phyloP scores from a whole-genome alignment of 2,888 invertebrate genomes.

The Caenorhabditis sinica region DNA sequence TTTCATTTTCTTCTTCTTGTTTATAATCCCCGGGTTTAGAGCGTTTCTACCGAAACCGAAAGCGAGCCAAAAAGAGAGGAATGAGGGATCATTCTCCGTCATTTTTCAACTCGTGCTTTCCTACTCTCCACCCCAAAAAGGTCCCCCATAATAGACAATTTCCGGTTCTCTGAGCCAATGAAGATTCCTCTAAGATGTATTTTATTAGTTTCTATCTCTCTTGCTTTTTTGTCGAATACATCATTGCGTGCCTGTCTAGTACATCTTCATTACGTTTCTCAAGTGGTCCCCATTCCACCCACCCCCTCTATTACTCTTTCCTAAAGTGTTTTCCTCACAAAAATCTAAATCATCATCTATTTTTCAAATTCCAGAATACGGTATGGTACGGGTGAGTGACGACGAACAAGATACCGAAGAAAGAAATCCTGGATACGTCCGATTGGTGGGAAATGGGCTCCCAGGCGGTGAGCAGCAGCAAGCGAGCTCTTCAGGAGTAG shows the following conservation, averaged over 20 bases:
- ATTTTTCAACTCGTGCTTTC: constrained; percentile 19
- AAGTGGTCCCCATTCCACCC: constrained; percentile 14
- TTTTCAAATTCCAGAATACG: constrained; percentile 25
- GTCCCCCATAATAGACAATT: constrained; percentile 48
- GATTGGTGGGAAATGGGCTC: constrained; percentile 43
- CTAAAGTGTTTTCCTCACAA: neutral
- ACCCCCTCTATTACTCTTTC: constrained; percentile 1
- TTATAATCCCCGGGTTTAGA: constrained; percentile 32
- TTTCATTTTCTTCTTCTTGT: no score
- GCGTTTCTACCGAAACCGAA: constrained; percentile 1
- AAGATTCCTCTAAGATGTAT: neutral
- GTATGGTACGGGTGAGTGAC: constrained; percentile 54
- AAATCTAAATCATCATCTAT: neutral
- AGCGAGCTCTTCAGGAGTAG: constrained; percentile 25
- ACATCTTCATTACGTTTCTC: constrained; percentile 49
- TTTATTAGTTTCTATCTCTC: constrained; percentile 37
- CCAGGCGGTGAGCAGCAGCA: constrained; percentile 58
- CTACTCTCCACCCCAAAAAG: neutral
- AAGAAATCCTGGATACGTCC: neutral
- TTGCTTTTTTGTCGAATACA: neutral
- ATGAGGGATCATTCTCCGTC: constrained; percentile 39
- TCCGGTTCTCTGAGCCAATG: constrained; percentile 42
- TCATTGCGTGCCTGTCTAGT: constrained; percentile 55
- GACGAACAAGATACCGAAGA: neutral
- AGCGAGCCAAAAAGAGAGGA: neutral